Percentiles rank a stretch among this genome's conserved stretches.
Conservation (phyloP, 1,140 invertebrate species). For the Mya arenaria region DNA sequence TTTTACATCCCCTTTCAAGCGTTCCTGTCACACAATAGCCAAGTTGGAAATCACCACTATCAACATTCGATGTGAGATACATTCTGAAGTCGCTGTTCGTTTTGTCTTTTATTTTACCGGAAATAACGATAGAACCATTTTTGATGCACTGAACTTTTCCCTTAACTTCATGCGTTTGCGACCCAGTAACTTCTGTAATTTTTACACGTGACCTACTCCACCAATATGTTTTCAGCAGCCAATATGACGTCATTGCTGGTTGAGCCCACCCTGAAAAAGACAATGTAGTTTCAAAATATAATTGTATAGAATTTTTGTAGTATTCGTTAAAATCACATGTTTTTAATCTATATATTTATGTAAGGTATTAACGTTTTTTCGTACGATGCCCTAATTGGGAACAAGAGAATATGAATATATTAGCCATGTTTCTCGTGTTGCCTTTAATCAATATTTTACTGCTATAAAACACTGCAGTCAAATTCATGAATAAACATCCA, state of each 20-base stretch:
- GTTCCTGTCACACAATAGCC: slow-evolving; percentile 94
- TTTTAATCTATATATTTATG: no score
- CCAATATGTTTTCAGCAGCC: slow-evolving; percentile 93
- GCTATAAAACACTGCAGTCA: no score
- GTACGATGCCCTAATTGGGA: no score
- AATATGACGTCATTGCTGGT: slow-evolving; percentile 91
- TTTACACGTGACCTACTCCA: slow-evolving; percentile 91
- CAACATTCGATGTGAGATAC: slow-evolving; percentile 89
- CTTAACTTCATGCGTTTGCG: slow-evolving; percentile 89
- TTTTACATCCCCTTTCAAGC: slow-evolving; percentile 87
- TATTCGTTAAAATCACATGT: no score
- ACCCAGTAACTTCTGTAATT: slow-evolving; percentile 89
- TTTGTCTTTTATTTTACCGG: slow-evolving; percentile 89
- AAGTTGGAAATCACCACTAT: slow-evolving; percentile 92
- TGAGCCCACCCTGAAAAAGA: slow-evolving; percentile 88
- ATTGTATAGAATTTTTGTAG: no score
- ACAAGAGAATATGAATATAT: no score
- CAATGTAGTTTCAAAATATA: no score
- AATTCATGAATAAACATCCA: no score
- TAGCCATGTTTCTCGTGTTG: no score
- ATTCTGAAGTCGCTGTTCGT: slow-evolving; percentile 84
- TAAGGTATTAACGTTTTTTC: no score
- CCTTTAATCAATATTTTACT: no score
- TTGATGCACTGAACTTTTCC: slow-evolving; percentile 91
- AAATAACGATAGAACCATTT: slow-evolving; percentile 88